Base-by-base conservation (phyloP, 1,140 invertebrate species). In the Drosophila melanica region DNA sequence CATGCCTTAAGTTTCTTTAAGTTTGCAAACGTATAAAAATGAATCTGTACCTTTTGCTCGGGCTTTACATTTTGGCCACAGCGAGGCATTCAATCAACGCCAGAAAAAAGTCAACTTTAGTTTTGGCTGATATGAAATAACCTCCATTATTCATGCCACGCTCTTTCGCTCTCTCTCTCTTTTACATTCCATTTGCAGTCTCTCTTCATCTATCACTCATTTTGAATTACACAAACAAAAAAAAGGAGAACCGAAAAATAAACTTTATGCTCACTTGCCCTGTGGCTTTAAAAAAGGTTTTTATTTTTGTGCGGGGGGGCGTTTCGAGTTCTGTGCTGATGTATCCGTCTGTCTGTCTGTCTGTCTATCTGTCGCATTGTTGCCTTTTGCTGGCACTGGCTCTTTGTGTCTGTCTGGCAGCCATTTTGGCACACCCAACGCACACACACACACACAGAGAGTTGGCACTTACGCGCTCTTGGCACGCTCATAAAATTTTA, bases 401-500 rank as follows among this genome's bases (percentile, higher is more conserved):
- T 63, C 58, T 63, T 63, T 70, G 50, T 74, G 51, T 75, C 63
- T 73, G 67, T 70, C 84, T 90, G 84, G 50, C 84, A 80, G 86
- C 85, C 86, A 90, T 89, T 86, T 87, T 82, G 81, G 35, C 53
- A 60, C 54, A 72, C 42, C 48, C 65, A 12, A 63, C 33, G 37
- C 27, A 33, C 23, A 55, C 27, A 59, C 10, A 58, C 33, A 66
- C 42, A 42, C 30, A 55, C 16, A 9, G 37, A 62, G 27, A 44
- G 64, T 57, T 85, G 59, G 55, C 79, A 90, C 81, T 90, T 81
- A 82, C 75, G 75, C 75, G 82, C 78, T 87, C 79, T 85, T 90
- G 75, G 81, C 74, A 73, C 73, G 72, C 86, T 90, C 86, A 90
- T 90, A 90, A 90, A 90, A 90, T 90, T 90, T 90, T 90, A 90